phyloP scores from a whole-genome alignment of 2,797 vertebrate genomes.

The Cossypha polioptera region DNA sequence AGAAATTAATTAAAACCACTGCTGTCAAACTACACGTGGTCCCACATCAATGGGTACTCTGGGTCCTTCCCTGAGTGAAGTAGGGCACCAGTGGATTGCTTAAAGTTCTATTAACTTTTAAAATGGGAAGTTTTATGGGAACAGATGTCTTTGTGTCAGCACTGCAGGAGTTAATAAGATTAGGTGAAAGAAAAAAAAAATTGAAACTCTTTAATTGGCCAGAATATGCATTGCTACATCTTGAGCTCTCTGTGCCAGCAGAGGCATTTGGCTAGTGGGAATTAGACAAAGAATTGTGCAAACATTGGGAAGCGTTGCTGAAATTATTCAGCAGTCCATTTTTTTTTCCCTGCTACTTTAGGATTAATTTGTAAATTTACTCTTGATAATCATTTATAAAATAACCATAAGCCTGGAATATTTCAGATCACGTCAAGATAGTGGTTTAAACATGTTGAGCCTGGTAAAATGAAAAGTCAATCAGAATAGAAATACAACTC shows the following conservation, averaged over 20 bases:
- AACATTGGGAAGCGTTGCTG: neutral
- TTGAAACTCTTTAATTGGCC: neutral
- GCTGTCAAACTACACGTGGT: fast-evolving
- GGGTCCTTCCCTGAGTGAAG: too few species aligned
- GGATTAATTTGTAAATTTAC: conserved; percentile 65
- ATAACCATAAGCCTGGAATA: conserved; percentile 9
- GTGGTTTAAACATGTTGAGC: neutral
- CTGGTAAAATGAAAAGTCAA: conserved; percentile 9
- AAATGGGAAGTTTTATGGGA: neutral
- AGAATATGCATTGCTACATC: neutral
- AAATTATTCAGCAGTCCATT: conserved; percentile 23
- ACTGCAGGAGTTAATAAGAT: neutral
- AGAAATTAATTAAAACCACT: neutral
- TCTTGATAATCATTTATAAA: conserved; percentile 50
- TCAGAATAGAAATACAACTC: neutral
- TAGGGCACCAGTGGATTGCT: neutral
- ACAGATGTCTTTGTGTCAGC: neutral
- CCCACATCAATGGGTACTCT: fast-evolving
- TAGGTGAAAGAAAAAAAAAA: neutral
- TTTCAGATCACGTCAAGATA: neutral
- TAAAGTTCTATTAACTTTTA: neutral
- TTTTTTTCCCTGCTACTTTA: neutral
- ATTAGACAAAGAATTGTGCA: conserved; percentile 51
- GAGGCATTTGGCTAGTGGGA: neutral
- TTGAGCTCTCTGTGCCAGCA: neutral